Evolutionary conservation across 1,140 invertebrate species (phyloP), one percentile per base, ranked within the genome.

Genomic region (Cyclargus thomasi): DNA sequence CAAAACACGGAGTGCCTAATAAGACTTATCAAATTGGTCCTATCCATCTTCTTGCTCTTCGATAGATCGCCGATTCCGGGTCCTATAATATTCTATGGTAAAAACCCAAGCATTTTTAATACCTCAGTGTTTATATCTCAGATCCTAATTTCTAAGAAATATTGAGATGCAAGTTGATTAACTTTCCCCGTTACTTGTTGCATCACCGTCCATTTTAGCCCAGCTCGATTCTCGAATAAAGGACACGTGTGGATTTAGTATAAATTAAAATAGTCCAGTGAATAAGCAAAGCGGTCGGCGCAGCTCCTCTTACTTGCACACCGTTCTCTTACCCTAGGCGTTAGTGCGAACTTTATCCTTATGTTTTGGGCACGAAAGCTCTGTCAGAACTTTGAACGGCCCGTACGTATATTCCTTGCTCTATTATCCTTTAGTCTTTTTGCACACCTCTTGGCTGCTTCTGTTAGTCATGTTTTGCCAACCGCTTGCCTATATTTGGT

Each of bases 231-330:
- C 70, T 67, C 75, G 69, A 71, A 74, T 73, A 73, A 75, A 78
- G 82, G 82, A 82, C 82, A 84, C 82, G 82, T 82, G 80, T 81
- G 77, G 77, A 79, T 85, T 80, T 80, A 81, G 79, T 77, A 70
- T 80, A 85, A 79, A 82, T 85, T 84, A 82, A 85, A 85, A 86
- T 86, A 86, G 84, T 81, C 71, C 75, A 71, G 79, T 86, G 84
- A 86, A 83, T 86, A 84, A 86, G 77, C 81, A 72, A 77, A 80
- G 79, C 73, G 71, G 63, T 71, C 17, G 75, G 67, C 35, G 57
- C 53, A 23, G 62, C 78, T 72, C 70, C 71, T 80, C 77, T 59
- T 68, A 65, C 78, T 5, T 72, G 36, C 65, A 35, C 67, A 47
- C 29, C 29, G 29, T 29, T 29, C 29, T 7, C 5, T 29, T 29